Conservation (phyloP, 2,888 invertebrate genomes). For the Clusia tigrina region DNA sequence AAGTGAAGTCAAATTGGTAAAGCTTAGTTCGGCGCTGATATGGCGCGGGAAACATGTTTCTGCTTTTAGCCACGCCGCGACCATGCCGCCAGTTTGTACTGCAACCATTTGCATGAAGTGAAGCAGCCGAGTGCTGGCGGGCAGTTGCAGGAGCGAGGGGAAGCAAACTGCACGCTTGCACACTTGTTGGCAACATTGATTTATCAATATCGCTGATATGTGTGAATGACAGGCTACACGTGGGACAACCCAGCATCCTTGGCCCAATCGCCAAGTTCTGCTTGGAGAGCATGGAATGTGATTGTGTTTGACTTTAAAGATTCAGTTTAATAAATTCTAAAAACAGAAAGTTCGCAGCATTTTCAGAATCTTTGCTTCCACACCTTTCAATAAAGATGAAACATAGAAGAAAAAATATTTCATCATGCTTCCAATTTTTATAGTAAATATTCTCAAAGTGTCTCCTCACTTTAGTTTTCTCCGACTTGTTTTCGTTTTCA, state of each 20-base stretch:
- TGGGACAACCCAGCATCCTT: conserved; percentile 4
- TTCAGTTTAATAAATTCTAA: too few species aligned
- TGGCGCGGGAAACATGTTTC: conserved; percentile 36
- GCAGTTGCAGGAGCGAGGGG: not conserved
- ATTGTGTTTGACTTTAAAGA: too few species aligned
- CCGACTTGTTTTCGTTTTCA: too few species aligned
- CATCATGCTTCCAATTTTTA: too few species aligned
- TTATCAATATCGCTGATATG: not conserved
- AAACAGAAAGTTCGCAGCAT: too few species aligned
- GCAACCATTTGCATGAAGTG: conserved; percentile 27
- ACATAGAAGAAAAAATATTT: too few species aligned
- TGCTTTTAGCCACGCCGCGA: conserved; percentile 34
- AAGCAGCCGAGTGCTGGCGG: not conserved
- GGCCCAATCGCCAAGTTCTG: too few species aligned
- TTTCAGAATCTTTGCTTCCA: too few species aligned
- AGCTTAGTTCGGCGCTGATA: conserved; percentile 5
- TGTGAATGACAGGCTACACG: not conserved
- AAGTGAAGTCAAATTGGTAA: conserved; percentile 6
- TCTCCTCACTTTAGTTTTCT: too few species aligned
- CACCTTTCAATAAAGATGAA: too few species aligned
- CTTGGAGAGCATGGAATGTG: too few species aligned
- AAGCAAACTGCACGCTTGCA: conserved; percentile 14
- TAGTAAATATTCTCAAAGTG: too few species aligned
- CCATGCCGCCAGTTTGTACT: conserved; percentile 29
- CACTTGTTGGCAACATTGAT: conserved; percentile 9